A percentile compares a stretch with the other conserved stretches of the same genome.
phyloP scores from a whole-genome alignment of 2,113 vertebrate species.

The Megaleporinus macrocephalus region DNA sequence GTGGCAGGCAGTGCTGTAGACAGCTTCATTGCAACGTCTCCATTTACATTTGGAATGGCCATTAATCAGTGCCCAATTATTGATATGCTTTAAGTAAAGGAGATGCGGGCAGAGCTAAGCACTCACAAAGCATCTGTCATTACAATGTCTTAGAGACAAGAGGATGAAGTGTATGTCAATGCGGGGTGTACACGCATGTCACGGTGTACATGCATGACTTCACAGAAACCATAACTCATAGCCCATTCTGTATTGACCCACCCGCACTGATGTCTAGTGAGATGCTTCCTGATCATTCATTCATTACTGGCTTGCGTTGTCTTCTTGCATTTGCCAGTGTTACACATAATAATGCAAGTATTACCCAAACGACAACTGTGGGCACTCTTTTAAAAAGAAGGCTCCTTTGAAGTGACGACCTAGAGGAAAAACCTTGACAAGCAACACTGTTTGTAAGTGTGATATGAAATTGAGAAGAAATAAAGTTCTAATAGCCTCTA shows the following conservation, averaged over 20 bases:
- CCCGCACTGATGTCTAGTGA: neutral
- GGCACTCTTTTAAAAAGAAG: neutral
- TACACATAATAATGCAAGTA: neutral
- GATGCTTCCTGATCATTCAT: neutral
- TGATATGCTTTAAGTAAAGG: constrained; percentile 51
- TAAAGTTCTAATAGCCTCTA: too few species aligned
- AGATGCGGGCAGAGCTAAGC: constrained; percentile 48
- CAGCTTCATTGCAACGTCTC: constrained; percentile 49
- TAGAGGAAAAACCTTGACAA: neutral
- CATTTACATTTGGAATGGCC: neutral
- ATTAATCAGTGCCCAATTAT: constrained; percentile 49
- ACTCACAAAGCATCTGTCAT: constrained; percentile 67
- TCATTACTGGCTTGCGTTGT: neutral
- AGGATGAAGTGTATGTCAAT: constrained; percentile 49
- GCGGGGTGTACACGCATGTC: constrained; percentile 11
- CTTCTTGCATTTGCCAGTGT: neutral
- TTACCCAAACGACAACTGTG: neutral
- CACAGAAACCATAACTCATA: constrained; percentile 16
- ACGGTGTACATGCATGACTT: constrained; percentile 26
- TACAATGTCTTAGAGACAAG: constrained; percentile 62
- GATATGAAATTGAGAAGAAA: neutral
- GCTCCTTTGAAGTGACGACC: neutral
- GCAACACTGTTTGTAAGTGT: too few species aligned
- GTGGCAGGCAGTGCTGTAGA: constrained; percentile 51
- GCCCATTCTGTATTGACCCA: neutral